Conservation (phyloP, 2,888 invertebrate species). For the Eristalinus aeneus region DNA sequence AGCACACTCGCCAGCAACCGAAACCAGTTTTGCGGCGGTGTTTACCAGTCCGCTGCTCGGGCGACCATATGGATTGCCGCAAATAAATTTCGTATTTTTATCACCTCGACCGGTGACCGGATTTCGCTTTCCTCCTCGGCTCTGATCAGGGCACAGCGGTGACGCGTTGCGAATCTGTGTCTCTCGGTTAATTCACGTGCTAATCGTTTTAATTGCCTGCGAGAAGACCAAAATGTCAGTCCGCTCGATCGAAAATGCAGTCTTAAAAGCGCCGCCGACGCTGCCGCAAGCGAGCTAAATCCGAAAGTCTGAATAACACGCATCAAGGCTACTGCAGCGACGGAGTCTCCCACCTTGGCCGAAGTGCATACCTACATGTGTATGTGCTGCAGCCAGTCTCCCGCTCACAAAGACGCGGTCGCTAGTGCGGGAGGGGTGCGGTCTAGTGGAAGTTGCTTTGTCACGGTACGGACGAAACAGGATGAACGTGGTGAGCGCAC, state of each 20-base stretch:
- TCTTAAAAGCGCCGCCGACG: background rate
- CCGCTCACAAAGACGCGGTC: background rate
- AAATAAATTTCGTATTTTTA: conserved; percentile 41
- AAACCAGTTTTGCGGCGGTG: conserved; percentile 50
- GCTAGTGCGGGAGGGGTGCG: background rate
- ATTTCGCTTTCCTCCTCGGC: conserved; percentile 28
- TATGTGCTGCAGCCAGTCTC: background rate
- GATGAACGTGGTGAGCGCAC: background rate
- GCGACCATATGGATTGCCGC: conserved; percentile 29
- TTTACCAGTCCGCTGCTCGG: background rate
- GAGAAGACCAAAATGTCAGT: conserved; percentile 1
- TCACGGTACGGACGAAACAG: background rate
- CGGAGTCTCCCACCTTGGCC: background rate
- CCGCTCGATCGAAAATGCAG: background rate
- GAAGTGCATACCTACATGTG: background rate
- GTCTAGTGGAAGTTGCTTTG: background rate
- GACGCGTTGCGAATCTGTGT: conserved; percentile 7
- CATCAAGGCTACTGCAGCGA: background rate
- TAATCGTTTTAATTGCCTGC: conserved; percentile 17
- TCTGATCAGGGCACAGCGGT: background rate
- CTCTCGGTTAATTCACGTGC: conserved; percentile 32
- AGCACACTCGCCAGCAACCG: conserved; percentile 34
- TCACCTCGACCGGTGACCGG: conserved; percentile 36
- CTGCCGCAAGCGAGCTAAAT: background rate
- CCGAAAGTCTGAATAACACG: conserved; percentile 23